Percentiles rank a stretch among this genome's conserved stretches.
phyloP scores from a whole-genome alignment of 92 coral and sea anemone genomes.

The Paramuricea clavata region DNA sequence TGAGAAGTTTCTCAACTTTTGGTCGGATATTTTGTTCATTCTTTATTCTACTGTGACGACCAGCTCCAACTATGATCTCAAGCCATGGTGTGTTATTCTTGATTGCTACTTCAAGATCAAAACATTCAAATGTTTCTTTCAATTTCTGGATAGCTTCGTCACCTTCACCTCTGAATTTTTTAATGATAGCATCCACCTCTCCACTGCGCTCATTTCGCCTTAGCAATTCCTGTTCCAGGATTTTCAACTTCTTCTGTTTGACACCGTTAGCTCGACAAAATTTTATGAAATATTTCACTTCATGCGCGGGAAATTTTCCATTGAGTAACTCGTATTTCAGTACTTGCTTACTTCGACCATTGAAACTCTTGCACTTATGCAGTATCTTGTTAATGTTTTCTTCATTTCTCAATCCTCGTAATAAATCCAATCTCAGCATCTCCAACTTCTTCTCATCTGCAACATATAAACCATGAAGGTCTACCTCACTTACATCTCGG shows the following conservation, averaged over 20 bases:
- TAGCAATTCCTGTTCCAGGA: neutral
- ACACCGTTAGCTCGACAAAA: no score
- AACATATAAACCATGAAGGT: slow-evolving; percentile 66
- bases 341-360: no score
- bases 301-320: no score
- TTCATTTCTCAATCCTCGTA: no score
- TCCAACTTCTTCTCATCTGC: slow-evolving; percentile 36
- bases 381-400: no score
- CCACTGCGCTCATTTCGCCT: neutral
- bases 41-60: slow-evolving; percentile 49
- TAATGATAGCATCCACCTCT: slow-evolving; percentile 24
- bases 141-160: slow-evolving; percentile 50
- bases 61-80: slow-evolving; percentile 74
- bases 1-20: slow-evolving; percentile 58
- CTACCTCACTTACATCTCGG: slow-evolving; percentile 55
- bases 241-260: no score
- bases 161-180: slow-evolving; percentile 18
- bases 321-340: no score
- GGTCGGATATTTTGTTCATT: slow-evolving; percentile 60
- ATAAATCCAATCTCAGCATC: neutral
- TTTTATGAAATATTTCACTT: no score
- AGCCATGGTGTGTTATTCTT: slow-evolving; percentile 54
- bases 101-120: slow-evolving; percentile 32
- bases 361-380: no score
- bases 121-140: no score